Conservation (phyloP, 2,797 vertebrate genomes). For the Phrynocephalus vlangalii region DNA sequence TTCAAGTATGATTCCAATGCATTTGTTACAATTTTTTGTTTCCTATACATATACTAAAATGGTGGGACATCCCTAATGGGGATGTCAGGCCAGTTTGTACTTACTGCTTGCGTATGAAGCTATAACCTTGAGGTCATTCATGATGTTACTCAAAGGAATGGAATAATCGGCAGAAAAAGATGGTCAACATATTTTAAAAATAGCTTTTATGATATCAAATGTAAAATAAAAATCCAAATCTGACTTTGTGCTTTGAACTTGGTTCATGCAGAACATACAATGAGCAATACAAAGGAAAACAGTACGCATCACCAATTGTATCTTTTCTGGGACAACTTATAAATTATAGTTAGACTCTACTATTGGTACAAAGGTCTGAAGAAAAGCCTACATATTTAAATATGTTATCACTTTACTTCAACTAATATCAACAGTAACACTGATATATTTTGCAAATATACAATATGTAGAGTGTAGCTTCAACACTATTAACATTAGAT, state of each 20-base stretch:
- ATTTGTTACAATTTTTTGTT: not conserved
- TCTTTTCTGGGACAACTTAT: conserved; percentile 87
- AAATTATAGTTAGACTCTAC: conserved; percentile 82
- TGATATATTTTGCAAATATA: conserved; percentile 89
- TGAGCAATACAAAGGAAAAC: conserved; percentile 48
- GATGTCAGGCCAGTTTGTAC: not conserved
- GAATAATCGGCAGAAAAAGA: conserved; percentile 5
- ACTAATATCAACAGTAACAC: conserved; percentile 89
- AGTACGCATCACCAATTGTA: conserved; percentile 68
- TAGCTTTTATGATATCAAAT: conserved; percentile 48
- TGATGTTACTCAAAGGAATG: not conserved
- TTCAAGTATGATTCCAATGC: conserved; percentile 6
- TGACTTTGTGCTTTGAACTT: not conserved
- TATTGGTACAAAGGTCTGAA: conserved; percentile 84
- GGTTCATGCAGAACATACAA: conserved; percentile 44
- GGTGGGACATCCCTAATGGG: too few relatives aligned
- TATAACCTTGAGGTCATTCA: conserved; percentile 42
- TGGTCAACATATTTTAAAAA: not conserved
- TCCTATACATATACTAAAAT: not conserved
- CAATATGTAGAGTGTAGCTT: conserved; percentile 87
- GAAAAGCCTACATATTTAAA: conserved; percentile 83
- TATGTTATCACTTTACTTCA: conserved; percentile 91
- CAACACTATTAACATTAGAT: conserved; percentile 80
- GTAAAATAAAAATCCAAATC: conserved; percentile 45
- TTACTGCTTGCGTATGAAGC: not conserved